Percentiles rank a stretch among this genome's conserved stretches.
Evolutionary conservation across 2,888 invertebrate genomes (phyloP).

Genomic region (Amitus sp.): DNA sequence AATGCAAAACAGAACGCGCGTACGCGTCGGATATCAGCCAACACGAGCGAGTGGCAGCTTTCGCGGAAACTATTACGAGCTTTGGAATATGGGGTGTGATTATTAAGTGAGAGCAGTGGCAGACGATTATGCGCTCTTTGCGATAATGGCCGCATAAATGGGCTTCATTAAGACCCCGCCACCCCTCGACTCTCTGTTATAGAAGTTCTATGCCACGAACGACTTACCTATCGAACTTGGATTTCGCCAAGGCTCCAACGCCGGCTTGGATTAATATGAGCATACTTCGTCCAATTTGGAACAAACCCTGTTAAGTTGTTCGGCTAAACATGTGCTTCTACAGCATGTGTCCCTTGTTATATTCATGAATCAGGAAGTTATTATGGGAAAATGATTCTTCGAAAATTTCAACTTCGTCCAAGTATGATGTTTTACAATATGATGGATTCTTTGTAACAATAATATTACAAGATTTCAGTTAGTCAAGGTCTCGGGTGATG

Average conservation of each 20-base stretch:
- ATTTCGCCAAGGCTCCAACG: conserved; percentile 25
- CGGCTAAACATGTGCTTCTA: conserved; percentile 11
- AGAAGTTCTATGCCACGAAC: conserved; percentile 39
- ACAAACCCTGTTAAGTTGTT: conserved; percentile 32
- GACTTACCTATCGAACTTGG: conserved; percentile 39
- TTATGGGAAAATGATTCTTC: too few species aligned
- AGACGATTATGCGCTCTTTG: conserved; percentile 59
- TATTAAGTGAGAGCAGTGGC: conserved; percentile 61
- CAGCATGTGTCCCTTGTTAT: conserved; percentile 22
- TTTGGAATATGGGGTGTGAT: conserved; percentile 57
- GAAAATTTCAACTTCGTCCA: too few species aligned
- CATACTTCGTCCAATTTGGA: conserved; percentile 20
- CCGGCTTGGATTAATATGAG: conserved; percentile 17
- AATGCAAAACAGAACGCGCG: conserved; percentile 43
- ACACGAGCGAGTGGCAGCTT: conserved; percentile 33
- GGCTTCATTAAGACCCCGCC: conserved; percentile 60
- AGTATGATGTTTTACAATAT: too few species aligned
- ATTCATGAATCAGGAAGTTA: too few species aligned
- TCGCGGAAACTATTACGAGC: conserved; percentile 51
- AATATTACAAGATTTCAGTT: too few species aligned
- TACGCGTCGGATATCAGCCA: conserved; percentile 36
- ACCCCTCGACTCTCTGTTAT: conserved; percentile 40
- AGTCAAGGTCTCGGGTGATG: too few species aligned
- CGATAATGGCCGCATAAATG: conserved; percentile 62
- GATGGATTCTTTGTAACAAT: too few species aligned